Conservation (phyloP, 2,888 invertebrate species). For the Amphipoea oculea region DNA sequence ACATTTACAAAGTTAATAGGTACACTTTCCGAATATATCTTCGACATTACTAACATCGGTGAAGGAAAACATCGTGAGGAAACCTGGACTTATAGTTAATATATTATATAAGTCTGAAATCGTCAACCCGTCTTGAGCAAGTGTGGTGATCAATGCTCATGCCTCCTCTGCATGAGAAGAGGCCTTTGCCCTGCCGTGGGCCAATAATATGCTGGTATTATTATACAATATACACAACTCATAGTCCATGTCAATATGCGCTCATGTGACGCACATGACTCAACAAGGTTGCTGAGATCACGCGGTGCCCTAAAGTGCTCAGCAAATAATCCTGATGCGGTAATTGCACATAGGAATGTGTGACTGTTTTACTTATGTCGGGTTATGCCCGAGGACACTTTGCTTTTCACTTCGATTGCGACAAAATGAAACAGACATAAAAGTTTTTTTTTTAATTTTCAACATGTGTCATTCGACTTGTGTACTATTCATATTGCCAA, state of each 20-base stretch:
- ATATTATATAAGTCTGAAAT: not conserved
- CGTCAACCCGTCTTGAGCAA: not conserved
- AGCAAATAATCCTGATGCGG: slow-evolving; percentile 56
- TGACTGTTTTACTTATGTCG: not conserved
- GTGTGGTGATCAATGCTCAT: not conserved
- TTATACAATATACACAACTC: slow-evolving; percentile 14
- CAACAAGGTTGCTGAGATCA: slow-evolving; percentile 35
- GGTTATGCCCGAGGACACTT: not conserved
- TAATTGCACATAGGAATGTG: slow-evolving; percentile 48
- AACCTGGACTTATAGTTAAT: not conserved
- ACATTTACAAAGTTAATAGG: slow-evolving; percentile 30
- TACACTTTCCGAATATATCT: not conserved
- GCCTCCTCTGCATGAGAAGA: not conserved
- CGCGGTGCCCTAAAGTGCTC: slow-evolving; percentile 50
- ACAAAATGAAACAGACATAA: no score
- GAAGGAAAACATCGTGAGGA: not conserved
- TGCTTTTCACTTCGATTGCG: no score
- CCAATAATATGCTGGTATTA: not conserved
- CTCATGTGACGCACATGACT: slow-evolving; percentile 35
- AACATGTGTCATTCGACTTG: no score
- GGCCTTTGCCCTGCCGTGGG: not conserved
- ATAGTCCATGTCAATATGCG: slow-evolving; percentile 43
- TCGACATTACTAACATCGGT: no score
- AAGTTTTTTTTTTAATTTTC: no score
- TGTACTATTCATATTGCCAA: no score